These are phyloP conservation scores for Anagrus nilaparvatae DNA, from an alignment of 1,140 invertebrate genomes.

Conservation along the genomic window DNA sequence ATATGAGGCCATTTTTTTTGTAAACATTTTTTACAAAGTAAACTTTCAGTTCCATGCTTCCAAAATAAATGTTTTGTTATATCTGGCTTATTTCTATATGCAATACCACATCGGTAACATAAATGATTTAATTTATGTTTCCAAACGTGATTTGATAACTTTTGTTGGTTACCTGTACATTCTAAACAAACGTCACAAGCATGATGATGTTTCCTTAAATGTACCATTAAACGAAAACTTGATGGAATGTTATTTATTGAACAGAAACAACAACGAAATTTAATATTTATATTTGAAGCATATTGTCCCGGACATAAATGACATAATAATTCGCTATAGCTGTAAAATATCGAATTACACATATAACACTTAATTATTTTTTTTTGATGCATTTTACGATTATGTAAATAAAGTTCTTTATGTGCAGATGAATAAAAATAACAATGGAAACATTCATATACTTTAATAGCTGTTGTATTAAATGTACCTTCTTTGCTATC, in stretches of 20 bases:
- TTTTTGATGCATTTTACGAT: constrained; percentile 74
- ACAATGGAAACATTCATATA: constrained; percentile 77
- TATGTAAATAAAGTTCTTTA: constrained; percentile 75
- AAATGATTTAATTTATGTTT: constrained; percentile 78
- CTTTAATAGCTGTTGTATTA: constrained; percentile 41
- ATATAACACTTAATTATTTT: constrained; percentile 68
- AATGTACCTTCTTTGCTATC: constrained; percentile 47
- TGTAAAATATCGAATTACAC: constrained; percentile 77
- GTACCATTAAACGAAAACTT: constrained; percentile 75
- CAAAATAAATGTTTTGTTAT: constrained; percentile 81
- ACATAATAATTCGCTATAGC: constrained; percentile 73
- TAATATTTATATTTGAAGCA: constrained; percentile 52
- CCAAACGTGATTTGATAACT: constrained; percentile 75
- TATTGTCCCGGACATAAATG: constrained; percentile 72
- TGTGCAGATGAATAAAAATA: constrained; percentile 61
- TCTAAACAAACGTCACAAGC: constrained; percentile 78
- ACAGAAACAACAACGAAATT: constrained; percentile 66
- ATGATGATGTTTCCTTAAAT: constrained; percentile 69
- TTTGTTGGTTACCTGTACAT: constrained; percentile 62
- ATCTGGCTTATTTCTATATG: constrained; percentile 75
- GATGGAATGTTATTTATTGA: constrained; percentile 62
- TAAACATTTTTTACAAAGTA: constrained; percentile 70
- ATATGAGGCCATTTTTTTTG: constrained; percentile 85
- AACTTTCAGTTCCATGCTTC: constrained; percentile 83
- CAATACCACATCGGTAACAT: constrained; percentile 74